phyloP scores from a whole-genome alignment of 1,140 invertebrate genomes.

The Megathymus violae region DNA sequence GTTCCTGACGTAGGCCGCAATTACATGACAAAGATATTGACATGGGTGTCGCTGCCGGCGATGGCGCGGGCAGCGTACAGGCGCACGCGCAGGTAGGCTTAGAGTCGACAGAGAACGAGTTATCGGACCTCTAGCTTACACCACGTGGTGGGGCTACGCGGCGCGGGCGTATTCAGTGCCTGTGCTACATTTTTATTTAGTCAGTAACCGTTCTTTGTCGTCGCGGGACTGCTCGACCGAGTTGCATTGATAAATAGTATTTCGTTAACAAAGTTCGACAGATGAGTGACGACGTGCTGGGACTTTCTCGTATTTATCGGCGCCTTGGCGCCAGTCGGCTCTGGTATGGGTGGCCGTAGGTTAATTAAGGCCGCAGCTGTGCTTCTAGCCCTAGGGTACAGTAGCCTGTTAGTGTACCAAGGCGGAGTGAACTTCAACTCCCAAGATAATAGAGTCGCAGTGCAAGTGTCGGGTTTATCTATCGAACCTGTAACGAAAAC shows the following conservation, averaged over 20 bases:
- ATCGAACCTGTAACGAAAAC: conserved; percentile 72
- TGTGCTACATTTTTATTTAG: conserved; percentile 83
- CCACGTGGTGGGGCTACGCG: conserved; percentile 72
- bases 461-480: conserved; percentile 69
- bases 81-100: conserved; percentile 77
- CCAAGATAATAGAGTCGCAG: conserved; percentile 80
- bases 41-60: conserved; percentile 72
- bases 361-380: conserved; percentile 71
- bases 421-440: conserved; percentile 80
- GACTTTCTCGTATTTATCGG: conserved; percentile 60
- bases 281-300: conserved; percentile 74
- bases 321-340: conserved; percentile 84
- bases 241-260: conserved; percentile 57
- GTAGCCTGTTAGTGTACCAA: conserved; percentile 87
- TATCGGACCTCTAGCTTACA: conserved; percentile 58
- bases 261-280: conserved; percentile 74
- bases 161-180: conserved; percentile 69
- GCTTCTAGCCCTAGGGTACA: conserved; percentile 83
- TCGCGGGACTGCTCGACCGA: conserved; percentile 26
- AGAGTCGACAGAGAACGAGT: conserved; percentile 44
- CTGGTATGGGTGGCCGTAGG: conserved; percentile 73
- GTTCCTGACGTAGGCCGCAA: conserved; percentile 58
- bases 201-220: conserved; percentile 68
- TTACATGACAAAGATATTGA: conserved; percentile 77
- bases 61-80: conserved; percentile 58